Base-by-base conservation (phyloP, 2,113 vertebrate genomes). In the Pelodiscus sinensis region DNA sequence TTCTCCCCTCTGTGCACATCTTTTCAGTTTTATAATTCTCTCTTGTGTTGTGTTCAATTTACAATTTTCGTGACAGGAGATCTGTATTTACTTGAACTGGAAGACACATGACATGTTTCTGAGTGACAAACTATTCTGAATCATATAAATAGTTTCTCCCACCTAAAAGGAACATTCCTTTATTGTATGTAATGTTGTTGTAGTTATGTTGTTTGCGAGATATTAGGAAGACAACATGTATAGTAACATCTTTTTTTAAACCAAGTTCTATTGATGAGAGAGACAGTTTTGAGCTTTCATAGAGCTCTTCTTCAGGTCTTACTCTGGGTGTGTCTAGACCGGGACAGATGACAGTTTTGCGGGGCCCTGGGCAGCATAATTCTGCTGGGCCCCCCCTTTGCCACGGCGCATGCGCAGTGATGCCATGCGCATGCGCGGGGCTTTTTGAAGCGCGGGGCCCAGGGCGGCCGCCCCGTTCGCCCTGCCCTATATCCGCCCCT, bases 11-110 rank as follows among this genome's bases (percentile, higher is more conserved):
- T 35, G 60, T 35, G 83, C 57, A 81, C 15, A 83, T 13, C 57
- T 24, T 11, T 1, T 87, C 50, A 84, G 38, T 44, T 81, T 96
- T 84, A 82, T 82, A 86, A 90, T 54, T 38, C 16, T 92, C n/a
- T 73, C 77, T 92, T 84, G 65, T 68, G 68, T 81, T 79, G 27
- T 90, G 25, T 92, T 92, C 88, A 35, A 88, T 91, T 94, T 91
- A 90, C 38, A 14, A 22, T 0, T 2, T 16, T 27, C 50, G 81
- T 60, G 71, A 15, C 71, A 86, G 14, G 21, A 44, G 81, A 73
- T 6, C 22, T 85, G 25, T 91, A 51, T 82, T 65, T 78, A 62
- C 58, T 82, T 16, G 13, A 25, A 77, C 68, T 84, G 71, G 57
- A 52, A 4, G 14, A 14, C 56, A 25, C 35, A 29, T 52, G 50